Conservation (phyloP, 1,140 invertebrate genomes). For the Aporrectodea caliginosa region DNA sequence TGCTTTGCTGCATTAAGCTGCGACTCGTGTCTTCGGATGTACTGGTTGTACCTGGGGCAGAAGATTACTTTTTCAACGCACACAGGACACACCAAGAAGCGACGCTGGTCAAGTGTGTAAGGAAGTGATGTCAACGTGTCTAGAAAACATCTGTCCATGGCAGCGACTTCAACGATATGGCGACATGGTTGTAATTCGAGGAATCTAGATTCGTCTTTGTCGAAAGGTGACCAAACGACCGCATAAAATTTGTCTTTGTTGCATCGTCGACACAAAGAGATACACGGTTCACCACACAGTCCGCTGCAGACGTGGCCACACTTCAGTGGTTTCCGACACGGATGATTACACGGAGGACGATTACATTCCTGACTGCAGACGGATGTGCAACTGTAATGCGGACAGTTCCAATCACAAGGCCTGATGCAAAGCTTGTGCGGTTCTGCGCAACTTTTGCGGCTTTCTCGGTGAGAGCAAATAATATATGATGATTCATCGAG, state of each 20-base stretch:
- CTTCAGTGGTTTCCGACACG: slow-evolving; percentile 36
- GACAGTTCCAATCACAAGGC: slow-evolving; percentile 54
- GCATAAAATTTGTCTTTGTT: slow-evolving; percentile 58
- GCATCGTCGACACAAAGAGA: slow-evolving; percentile 52
- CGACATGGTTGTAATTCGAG: slow-evolving; percentile 64
- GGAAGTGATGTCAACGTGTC: background rate
- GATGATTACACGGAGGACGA: slow-evolving; percentile 56
- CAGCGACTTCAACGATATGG: slow-evolving; percentile 62
- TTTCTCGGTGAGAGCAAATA: slow-evolving; percentile 59
- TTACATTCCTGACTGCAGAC: slow-evolving; percentile 63
- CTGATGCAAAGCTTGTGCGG: slow-evolving; percentile 63
- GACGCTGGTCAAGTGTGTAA: background rate
- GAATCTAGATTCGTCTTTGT: slow-evolving; percentile 52
- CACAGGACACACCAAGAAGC: background rate
- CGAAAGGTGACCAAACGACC: slow-evolving; percentile 56
- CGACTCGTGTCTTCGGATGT: background rate
- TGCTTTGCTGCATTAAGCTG: background rate
- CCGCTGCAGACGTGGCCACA: slow-evolving; percentile 65
- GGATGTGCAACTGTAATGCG: slow-evolving; percentile 60
- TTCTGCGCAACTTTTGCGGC: slow-evolving; percentile 61
- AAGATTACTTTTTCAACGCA: background rate
- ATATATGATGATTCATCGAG: slow-evolving; percentile 58
- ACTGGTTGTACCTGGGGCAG: background rate
- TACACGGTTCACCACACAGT: slow-evolving; percentile 65
- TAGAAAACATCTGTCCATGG: slow-evolving; percentile 60